Evolutionary conservation across 2,113 vertebrate genomes (phyloP).

Genomic region (Hyla sarda): DNA sequence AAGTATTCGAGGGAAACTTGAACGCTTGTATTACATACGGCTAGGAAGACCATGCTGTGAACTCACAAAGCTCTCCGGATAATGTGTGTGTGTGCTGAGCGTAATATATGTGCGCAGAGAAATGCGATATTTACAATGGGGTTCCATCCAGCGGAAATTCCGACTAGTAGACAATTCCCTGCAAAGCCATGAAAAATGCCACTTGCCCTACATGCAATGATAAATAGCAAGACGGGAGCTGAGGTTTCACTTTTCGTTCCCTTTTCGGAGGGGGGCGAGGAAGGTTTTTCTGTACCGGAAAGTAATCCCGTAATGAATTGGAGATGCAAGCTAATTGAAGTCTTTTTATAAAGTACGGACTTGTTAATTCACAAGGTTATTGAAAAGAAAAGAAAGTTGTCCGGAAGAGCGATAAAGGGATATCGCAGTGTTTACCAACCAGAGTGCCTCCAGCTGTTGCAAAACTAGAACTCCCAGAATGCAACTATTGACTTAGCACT

Average conservation of each 20-base stretch:
- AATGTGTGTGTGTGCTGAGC: slow-evolving; percentile 27
- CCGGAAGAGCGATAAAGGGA: too few species aligned
- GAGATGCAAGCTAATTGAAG: not conserved
- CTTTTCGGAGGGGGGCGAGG: not conserved
- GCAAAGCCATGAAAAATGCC: slow-evolving; percentile 55
- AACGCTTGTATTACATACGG: slow-evolving; percentile 49
- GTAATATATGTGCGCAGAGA: slow-evolving; percentile 46
- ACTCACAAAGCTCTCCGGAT: slow-evolving; percentile 30
- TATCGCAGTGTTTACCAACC: too few species aligned
- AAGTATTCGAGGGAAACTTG: not conserved
- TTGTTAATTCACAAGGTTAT: not conserved
- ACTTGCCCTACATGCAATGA: slow-evolving; percentile 41
- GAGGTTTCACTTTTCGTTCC: not conserved
- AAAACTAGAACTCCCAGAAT: too few species aligned
- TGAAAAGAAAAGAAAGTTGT: not conserved
- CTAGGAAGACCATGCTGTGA: slow-evolving; percentile 58
- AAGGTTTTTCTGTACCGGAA: not conserved
- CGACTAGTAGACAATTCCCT: slow-evolving; percentile 56
- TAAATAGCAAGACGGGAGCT: slow-evolving; percentile 39
- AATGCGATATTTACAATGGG: slow-evolving; percentile 55
- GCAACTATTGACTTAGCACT: too few species aligned
- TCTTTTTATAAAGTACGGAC: not conserved
- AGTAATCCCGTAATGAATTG: slow-evolving; percentile 25
- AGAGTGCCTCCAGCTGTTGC: too few species aligned
- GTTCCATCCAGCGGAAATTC: slow-evolving; percentile 48